Evolutionary conservation across 2,888 invertebrate species (phyloP), one percentile per base, ranked within the genome.

Genomic region (Protophormia terraenovae): DNA sequence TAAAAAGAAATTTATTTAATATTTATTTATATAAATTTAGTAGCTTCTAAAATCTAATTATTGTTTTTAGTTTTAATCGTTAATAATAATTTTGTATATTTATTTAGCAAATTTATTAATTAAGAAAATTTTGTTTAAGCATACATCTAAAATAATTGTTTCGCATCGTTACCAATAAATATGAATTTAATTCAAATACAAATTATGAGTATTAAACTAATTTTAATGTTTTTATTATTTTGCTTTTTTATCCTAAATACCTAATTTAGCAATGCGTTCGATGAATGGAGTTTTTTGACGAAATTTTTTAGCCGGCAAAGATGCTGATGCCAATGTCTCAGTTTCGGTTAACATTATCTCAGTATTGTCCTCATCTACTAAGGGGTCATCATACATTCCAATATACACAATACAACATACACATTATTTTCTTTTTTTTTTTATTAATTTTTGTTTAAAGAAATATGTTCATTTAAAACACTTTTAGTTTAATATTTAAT

Each of bases 201-300:
- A 45, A 53, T 32, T 45, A 64, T 27, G 14, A 38, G n/a, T 7
- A 62, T 22, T 16, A 55, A 53, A 10, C 35, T 35, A 41, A 22
- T 32, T 47, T 45, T 35, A n/a, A n/a, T 38, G 38, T 62, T 69
- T n/a, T n/a, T n/a, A n/a, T n/a, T n/a, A n/a, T n/a, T n/a, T n/a
- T 41, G 12, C 14, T 32, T 58, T 29, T 50, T 29, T 45, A 12
- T 47, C 72, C 64, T 84, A 83, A 89, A 89, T 92, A 92, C 92
- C 92, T 92, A 92, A 90, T 90, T 91, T 89, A 88, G 91, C 90
- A 88, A 92, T 90, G 87, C 92, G 90, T 88, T 91, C 91, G 90
- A 92, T 90, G 89, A 91, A 89, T 69, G 92, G 92, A 88, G 89
- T 90, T 88, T 91, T 91, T 88, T 90, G 92, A 88, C 92, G 92